phyloP scores from a whole-genome alignment of 2,888 invertebrate species.

The Chymomyza fuscimana region DNA sequence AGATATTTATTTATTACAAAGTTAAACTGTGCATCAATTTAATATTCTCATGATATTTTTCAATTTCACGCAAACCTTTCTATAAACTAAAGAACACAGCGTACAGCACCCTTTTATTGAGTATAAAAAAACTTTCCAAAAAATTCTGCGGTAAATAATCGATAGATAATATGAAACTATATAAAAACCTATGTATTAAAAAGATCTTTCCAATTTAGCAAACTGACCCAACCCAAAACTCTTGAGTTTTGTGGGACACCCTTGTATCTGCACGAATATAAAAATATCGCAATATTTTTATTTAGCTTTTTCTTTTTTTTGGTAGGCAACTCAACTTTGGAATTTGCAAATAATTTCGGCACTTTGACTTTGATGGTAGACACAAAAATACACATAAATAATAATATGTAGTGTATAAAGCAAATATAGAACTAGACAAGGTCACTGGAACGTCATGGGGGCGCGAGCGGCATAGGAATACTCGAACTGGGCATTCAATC shows the following conservation, averaged over 20 bases:
- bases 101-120: too few relatives aligned
- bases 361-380: conserved; percentile 4
- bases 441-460: conserved; percentile 13
- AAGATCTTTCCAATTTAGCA: too few relatives aligned
- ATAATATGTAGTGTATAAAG: not conserved
- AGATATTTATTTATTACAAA: too few relatives aligned
- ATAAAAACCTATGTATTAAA: too few relatives aligned
- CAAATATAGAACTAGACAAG: conserved; percentile 9
- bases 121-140: too few relatives aligned
- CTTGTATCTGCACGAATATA: not conserved
- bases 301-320: not conserved
- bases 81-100: too few relatives aligned
- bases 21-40: too few relatives aligned
- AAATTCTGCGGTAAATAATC: too few relatives aligned
- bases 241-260: not conserved
- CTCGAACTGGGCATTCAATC: conserved; percentile 28
- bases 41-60: too few relatives aligned
- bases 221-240: not conserved
- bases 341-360: not conserved
- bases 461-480: conserved; percentile 4
- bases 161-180: too few relatives aligned
- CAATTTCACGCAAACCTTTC: too few relatives aligned
- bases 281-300: not conserved
- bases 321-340: not conserved
- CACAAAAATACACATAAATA: not conserved